Percentiles rank a stretch among this genome's conserved stretches.
Evolutionary conservation across 2,797 vertebrate genomes (phyloP).

Genomic region (Cichlasoma orientale): DNA sequence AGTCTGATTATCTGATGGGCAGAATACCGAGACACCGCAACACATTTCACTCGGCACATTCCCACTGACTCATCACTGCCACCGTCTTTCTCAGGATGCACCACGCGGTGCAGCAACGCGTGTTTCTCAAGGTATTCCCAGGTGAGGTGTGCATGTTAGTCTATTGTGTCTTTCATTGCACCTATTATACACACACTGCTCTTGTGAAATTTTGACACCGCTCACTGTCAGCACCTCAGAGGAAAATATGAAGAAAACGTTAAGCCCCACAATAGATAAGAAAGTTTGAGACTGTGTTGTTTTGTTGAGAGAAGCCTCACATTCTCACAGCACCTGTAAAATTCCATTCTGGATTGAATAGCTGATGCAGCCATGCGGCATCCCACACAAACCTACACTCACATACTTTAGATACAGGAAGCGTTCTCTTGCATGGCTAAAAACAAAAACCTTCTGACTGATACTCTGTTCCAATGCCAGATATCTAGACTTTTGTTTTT

Average conservation of each 20-base stretch:
- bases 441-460: constrained; percentile 20
- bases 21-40: constrained; percentile 46
- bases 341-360: constrained; percentile 43
- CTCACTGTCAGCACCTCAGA: constrained; percentile 45
- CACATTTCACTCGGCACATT: constrained; percentile 45
- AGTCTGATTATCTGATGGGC: constrained; percentile 40
- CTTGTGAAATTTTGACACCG: constrained; percentile 17
- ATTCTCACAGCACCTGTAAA: constrained; percentile 61
- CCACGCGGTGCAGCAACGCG: background rate
- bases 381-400: constrained; percentile 15
- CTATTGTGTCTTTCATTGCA: constrained; percentile 58
- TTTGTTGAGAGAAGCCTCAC: constrained; percentile 18
- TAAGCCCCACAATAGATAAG: constrained; percentile 45
- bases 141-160: constrained; percentile 57
- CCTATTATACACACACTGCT: constrained; percentile 14
- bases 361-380: constrained; percentile 18
- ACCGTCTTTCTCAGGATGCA: constrained; percentile 28
- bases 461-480: constrained; percentile 7
- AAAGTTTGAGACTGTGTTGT: constrained; percentile 8
- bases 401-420: constrained; percentile 46
- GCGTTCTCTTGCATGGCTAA: constrained; percentile 36
- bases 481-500: constrained; percentile 11
- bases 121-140: constrained; percentile 62
- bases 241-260: constrained; percentile 2
- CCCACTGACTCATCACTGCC: constrained; percentile 52